A percentile compares a stretch with the other conserved stretches of the same genome.
Conservation (phyloP, 2,113 vertebrate species). For the Eudyptes chrysolophus region DNA sequence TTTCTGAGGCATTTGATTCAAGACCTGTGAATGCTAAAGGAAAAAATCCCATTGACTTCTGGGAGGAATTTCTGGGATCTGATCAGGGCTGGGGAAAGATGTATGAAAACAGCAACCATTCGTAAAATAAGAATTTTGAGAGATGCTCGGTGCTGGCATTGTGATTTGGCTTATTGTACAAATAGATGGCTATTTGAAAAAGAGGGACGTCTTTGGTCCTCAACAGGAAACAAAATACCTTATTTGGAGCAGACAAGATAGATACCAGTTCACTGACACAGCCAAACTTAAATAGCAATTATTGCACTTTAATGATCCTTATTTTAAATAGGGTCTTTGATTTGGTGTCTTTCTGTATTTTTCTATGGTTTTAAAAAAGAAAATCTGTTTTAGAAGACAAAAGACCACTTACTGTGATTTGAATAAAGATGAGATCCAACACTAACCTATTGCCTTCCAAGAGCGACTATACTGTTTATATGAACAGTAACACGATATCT, state of each 20-base stretch:
- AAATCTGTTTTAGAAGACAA: not conserved
- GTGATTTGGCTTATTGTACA: not conserved
- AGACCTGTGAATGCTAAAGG: not conserved
- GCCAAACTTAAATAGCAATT: not conserved
- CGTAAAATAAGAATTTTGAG: not conserved
- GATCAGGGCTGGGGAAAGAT: not conserved
- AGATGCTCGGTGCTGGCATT: not conserved
- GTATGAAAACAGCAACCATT: not conserved
- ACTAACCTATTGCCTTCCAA: slow-evolving; percentile 10
- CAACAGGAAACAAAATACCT: not conserved
- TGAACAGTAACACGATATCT: slow-evolving; percentile 30
- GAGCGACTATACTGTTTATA: not conserved
- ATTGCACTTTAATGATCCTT: slow-evolving; percentile 1
- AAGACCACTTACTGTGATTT: not conserved
- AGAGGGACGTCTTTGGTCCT: not conserved
- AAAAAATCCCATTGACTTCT: not conserved
- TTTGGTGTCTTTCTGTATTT: not conserved
- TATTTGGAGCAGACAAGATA: not conserved
- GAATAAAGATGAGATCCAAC: not conserved
- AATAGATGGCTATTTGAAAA: not conserved
- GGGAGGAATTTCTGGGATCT: not conserved
- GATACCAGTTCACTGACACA: not conserved
- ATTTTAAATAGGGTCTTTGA: not conserved
- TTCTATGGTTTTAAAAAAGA: not conserved
- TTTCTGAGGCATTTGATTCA: not conserved